These are phyloP conservation scores for Cirrhinus mrigala DNA, from an alignment of 2,797 vertebrate genomes.

Conservation along the genomic window DNA sequence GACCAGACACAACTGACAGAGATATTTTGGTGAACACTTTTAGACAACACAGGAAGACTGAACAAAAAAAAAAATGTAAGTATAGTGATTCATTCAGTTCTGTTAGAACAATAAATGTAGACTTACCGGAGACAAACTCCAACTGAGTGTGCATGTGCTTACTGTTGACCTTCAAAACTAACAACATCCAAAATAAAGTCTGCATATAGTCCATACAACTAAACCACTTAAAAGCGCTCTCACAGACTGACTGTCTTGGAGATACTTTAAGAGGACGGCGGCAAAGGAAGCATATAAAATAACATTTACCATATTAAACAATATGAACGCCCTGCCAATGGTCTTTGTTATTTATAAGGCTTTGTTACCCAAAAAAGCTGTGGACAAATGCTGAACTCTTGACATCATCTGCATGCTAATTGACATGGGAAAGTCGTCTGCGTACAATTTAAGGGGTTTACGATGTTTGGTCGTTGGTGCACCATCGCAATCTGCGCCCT, in stretches of 20 bases:
- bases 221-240: constrained; percentile 44
- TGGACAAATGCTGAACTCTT: constrained; percentile 14
- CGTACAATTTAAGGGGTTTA: constrained; percentile 40
- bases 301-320: constrained; percentile 52
- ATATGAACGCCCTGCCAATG: constrained; percentile 24
- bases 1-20: background rate
- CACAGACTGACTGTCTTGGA: constrained; percentile 35
- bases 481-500: constrained; percentile 60
- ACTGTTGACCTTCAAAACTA: constrained; percentile 32
- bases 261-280: constrained; percentile 39
- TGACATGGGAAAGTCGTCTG: constrained; percentile 44
- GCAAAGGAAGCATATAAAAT: constrained; percentile 47
- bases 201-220: constrained; percentile 33
- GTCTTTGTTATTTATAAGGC: constrained; percentile 26
- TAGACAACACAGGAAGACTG: background rate
- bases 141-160: constrained; percentile 22
- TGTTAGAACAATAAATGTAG: constrained; percentile 17
- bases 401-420: constrained; percentile 26
- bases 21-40: background rate
- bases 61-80: background rate
- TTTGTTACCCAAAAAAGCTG: constrained; percentile 3
- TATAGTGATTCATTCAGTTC: constrained; percentile 13
- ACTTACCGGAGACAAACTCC: constrained; percentile 9
- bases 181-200: constrained; percentile 19
- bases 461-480: constrained; percentile 56